Percentiles rank a stretch among this genome's conserved stretches.
Evolutionary conservation across 2,113 vertebrate genomes (phyloP).

Genomic region (Hippocampus abdominalis): DNA sequence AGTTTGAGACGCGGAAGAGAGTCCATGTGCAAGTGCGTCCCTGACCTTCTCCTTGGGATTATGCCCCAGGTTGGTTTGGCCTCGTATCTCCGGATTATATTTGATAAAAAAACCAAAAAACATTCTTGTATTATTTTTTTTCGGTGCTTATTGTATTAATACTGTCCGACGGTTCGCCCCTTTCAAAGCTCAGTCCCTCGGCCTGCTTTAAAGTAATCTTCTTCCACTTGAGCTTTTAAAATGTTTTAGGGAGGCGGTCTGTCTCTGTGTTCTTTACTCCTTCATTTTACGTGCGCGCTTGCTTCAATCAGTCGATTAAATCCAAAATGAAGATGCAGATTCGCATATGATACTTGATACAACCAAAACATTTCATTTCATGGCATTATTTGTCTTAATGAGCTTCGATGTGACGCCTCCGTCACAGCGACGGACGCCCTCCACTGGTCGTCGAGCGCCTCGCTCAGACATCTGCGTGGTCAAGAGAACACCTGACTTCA

Average conservation of each 20-base stretch:
- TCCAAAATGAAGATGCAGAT: background rate
- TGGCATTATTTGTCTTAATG: background rate
- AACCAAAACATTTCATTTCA: too few relatives aligned
- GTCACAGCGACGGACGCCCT: background rate
- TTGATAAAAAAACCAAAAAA: constrained; percentile 60
- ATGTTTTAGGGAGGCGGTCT: constrained; percentile 41
- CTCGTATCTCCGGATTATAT: constrained; percentile 73
- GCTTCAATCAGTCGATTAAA: background rate
- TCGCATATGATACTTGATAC: background rate
- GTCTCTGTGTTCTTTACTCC: constrained; percentile 23
- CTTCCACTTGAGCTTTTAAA: constrained; percentile 70
- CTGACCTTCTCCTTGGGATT: constrained; percentile 74
- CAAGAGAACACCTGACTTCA: background rate
- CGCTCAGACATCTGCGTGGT: background rate
- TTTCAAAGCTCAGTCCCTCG: constrained; percentile 56
- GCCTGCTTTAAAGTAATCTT: constrained; percentile 70
- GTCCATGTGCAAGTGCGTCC: constrained; percentile 28
- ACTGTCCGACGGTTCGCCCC: constrained; percentile 51
- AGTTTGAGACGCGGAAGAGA: constrained; percentile 34
- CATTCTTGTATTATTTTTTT: constrained; percentile 76
- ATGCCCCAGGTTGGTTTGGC: constrained; percentile 65
- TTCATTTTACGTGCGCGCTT: background rate
- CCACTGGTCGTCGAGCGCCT: background rate
- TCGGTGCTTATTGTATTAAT: constrained; percentile 73
- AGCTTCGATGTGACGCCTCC: background rate